Conservation (phyloP, 2,888 invertebrate species). For the Eueremaeus valkanovi region DNA sequence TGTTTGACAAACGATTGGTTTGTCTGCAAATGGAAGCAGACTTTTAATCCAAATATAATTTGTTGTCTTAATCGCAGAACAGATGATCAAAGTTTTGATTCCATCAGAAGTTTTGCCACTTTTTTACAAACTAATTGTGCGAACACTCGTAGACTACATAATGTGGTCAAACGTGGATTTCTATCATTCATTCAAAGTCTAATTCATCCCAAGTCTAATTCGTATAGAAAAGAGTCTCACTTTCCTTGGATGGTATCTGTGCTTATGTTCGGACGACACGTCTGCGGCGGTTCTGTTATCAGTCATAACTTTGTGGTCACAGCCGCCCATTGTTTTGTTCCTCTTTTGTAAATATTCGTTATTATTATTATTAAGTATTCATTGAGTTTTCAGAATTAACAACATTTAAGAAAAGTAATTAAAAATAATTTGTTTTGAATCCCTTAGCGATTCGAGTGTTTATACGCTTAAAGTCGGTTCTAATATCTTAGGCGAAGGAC, state of each 20-base stretch:
- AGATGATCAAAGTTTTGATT: background rate
- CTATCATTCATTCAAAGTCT: background rate
- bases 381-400: too few species aligned
- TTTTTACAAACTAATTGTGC: background rate
- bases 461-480: slow-evolving; percentile 10
- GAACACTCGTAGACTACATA: background rate
- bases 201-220: too few species aligned
- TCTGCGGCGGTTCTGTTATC: slow-evolving; percentile 34
- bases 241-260: slow-evolving; percentile 13
- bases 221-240: too few species aligned
- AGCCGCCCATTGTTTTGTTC: slow-evolving; percentile 35
- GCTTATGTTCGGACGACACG: background rate
- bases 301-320: slow-evolving; percentile 1
- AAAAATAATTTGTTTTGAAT: background rate
- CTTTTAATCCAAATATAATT: background rate
- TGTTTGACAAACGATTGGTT: background rate
- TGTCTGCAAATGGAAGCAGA: background rate
- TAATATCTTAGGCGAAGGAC: background rate
- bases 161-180: background rate
- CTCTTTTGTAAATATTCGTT: slow-evolving; percentile 17
- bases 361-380: too few species aligned
- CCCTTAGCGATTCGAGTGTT: slow-evolving; percentile 10
- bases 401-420: background rate
- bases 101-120: background rate
- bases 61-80: background rate